phyloP scores from a whole-genome alignment of 2,888 invertebrate genomes.

The Muschampia plurimacula region DNA sequence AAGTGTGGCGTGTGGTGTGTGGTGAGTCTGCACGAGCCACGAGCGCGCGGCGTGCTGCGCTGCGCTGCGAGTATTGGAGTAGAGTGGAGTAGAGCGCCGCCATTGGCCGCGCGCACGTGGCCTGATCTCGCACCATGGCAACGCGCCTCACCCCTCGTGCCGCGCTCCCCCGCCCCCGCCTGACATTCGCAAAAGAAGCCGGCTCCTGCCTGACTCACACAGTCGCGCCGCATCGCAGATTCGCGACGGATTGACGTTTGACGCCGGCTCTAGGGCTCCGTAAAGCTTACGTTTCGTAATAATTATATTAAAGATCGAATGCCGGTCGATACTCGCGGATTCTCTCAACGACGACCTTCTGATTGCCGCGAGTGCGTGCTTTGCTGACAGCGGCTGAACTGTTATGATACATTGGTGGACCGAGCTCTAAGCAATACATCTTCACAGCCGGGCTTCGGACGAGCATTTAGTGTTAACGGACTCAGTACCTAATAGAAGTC shows the following conservation, averaged over 20 bases:
- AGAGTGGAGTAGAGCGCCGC: conserved; percentile 58
- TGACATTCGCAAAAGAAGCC: conserved; percentile 51
- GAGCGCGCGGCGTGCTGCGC: conserved; percentile 51
- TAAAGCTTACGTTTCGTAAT: conserved; percentile 33
- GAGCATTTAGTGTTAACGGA: not conserved
- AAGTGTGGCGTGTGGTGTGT: too few relatives aligned
- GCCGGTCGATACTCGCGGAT: conserved; percentile 66
- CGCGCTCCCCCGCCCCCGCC: conserved; percentile 50
- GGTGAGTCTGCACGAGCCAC: conserved; percentile 24
- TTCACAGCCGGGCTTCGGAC: not conserved
- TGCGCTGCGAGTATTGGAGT: too few relatives aligned
- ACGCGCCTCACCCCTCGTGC: conserved; percentile 59
- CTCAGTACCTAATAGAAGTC: not conserved
- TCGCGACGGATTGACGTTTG: conserved; percentile 37
- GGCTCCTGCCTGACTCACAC: conserved; percentile 44
- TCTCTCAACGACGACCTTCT: conserved; percentile 41
- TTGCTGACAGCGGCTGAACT: not conserved
- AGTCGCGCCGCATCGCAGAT: conserved; percentile 51
- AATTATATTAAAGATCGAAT: conserved; percentile 39
- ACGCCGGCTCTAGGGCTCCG: conserved; percentile 3
- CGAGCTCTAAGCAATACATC: not conserved
- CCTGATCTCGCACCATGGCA: conserved; percentile 92
- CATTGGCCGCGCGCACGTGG: conserved; percentile 90
- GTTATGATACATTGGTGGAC: not conserved
- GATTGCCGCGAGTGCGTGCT: conserved; percentile 34